These are phyloP conservation scores for Anoplopoma fimbria DNA, from an alignment of 2,113 vertebrate species.

Conservation along the genomic window DNA sequence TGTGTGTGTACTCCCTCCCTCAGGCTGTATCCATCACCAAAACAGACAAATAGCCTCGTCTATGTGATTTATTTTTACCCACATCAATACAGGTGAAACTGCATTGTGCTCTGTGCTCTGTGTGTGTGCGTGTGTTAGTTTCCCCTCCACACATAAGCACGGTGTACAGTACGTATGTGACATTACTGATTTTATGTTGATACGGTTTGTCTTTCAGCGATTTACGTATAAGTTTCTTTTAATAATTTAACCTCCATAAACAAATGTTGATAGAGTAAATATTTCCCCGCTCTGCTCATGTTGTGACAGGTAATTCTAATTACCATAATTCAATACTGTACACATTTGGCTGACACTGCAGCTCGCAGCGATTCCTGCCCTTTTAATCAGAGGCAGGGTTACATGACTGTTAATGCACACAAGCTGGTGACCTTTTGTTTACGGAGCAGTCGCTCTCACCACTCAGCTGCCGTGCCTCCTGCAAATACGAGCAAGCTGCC, in stretches of 20 bases:
- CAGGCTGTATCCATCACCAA: slow-evolving; percentile 65
- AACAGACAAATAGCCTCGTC: slow-evolving; percentile 52
- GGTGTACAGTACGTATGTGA: neutral
- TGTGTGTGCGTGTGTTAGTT: neutral
- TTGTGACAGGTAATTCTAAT: slow-evolving; percentile 61
- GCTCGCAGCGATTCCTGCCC: slow-evolving; percentile 38
- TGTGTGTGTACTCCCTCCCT: slow-evolving; percentile 26
- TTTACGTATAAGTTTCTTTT: neutral
- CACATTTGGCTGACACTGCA: slow-evolving; percentile 59
- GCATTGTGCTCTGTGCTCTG: no score
- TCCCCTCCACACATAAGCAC: neutral
- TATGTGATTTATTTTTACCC: slow-evolving; percentile 70
- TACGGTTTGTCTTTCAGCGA: slow-evolving; percentile 25
- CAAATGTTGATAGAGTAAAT: slow-evolving; percentile 28
- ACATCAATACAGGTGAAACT: slow-evolving; percentile 56
- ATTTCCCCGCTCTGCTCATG: slow-evolving; percentile 10
- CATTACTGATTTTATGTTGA: neutral
- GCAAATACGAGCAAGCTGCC: slow-evolving; percentile 44
- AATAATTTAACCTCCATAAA: slow-evolving; percentile 8
- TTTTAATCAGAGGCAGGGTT: slow-evolving; percentile 65
- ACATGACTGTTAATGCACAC: slow-evolving; percentile 50
- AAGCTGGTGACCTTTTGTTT: slow-evolving; percentile 69
- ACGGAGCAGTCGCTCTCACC: slow-evolving; percentile 30
- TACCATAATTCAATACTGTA: slow-evolving; percentile 51
- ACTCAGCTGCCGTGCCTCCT: slow-evolving; percentile 40